Base-by-base conservation (phyloP, 2,888 invertebrate genomes). In the Barypeithes pellucidus region DNA sequence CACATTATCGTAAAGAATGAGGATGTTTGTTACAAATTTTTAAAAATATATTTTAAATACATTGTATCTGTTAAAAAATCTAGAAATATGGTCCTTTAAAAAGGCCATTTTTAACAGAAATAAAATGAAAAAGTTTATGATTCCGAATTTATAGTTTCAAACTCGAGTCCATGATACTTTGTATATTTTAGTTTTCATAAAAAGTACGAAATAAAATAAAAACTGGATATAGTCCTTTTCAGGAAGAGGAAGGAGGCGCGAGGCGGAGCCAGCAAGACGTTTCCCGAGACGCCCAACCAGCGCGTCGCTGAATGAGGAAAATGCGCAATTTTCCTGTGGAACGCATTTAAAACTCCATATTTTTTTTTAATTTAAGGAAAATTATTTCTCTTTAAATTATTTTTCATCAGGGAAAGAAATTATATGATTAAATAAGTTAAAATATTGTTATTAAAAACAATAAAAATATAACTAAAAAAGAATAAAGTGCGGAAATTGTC, bases 241-340 rank as follows among this genome's bases (percentile, higher is more conserved):
- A 41, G 72, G 79, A 80, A 81, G 78, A 77, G 76, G 83, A 83
- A 85, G 85, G 85, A 85, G 85, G 83, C 77, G 80, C 83, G 78
- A 84, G 85, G 85, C 85, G 86, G 84, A 79, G 85, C 84, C 82
- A 76, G 50, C 43, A 72, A 75, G 75, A 74, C 67, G 52, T 45
- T 65, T 62, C 36, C 60, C 72, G 68, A 71, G 75, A 72, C 75
- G 75, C 75, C 75, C 71, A 73, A 59, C n/a, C 57, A 57, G 66
- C 41, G 67, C 71, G 67, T 43, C 62, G 67, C 67, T 67, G 62
- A 36, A 65, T 67, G 41, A 33, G 45, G 36, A 67, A 71, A 74
- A 67, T 67, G 68, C 73, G 73, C 73, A 67, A 62, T 67, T 72
- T 72, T 72, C 67, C 62, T 45, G 36, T 45, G 60, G 41, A 57